Evolutionary conservation across 2,797 vertebrate genomes (phyloP).

Genomic region (Rhadinocentrus ornatus): DNA sequence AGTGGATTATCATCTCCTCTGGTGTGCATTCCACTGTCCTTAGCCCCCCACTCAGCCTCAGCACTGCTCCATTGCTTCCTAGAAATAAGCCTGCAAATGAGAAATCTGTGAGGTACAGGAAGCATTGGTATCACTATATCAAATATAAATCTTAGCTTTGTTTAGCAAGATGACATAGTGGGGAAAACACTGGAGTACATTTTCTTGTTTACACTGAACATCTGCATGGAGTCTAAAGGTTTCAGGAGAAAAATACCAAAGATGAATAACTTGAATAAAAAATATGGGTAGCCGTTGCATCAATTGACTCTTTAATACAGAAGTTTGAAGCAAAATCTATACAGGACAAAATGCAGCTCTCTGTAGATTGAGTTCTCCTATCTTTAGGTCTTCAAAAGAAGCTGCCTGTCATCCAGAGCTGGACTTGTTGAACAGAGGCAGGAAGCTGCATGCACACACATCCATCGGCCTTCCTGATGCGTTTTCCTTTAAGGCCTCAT

Average conservation of each 20-base stretch:
- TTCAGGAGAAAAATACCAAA: conserved; percentile 22
- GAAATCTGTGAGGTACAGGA: conserved; percentile 16
- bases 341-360: conserved; percentile 32
- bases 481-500: conserved; percentile 79
- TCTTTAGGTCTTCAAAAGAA: conserved; percentile 58
- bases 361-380: conserved; percentile 41
- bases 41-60: conserved; percentile 43
- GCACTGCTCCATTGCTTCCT: conserved; percentile 34
- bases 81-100: conserved; percentile 20
- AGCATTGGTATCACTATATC: conserved; percentile 4
- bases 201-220: conserved; percentile 15
- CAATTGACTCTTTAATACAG: background rate
- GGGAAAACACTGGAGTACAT: background rate
- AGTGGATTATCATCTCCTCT: conserved; percentile 80
- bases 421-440: conserved; percentile 67
- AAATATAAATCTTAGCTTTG: conserved; percentile 1
- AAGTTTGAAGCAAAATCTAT: conserved; percentile 6
- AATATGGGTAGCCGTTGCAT: conserved; percentile 22
- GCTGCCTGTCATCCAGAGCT: conserved; percentile 67
- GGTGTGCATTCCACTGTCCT: conserved; percentile 74
- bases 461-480: conserved; percentile 62
- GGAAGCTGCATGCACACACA: conserved; percentile 56
- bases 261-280: conserved; percentile 24
- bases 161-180: conserved; percentile 4
- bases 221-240: conserved; percentile 26